A percentile compares a stretch with the other conserved stretches of the same genome.
Conservation (phyloP, 2,113 vertebrate genomes). For the Actinemys pallida region DNA sequence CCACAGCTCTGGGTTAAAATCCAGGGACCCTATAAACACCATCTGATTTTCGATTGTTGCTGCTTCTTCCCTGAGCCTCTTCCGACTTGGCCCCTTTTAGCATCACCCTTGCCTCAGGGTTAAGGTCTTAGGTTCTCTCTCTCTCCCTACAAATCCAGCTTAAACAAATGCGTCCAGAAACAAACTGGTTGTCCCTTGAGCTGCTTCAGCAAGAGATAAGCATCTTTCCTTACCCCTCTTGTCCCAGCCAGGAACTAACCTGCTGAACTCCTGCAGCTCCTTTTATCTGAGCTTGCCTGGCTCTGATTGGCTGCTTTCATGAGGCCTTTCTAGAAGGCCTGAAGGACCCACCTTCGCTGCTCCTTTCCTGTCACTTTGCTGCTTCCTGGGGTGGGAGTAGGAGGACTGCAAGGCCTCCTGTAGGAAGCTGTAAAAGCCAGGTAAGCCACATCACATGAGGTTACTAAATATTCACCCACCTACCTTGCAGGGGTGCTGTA, state of each 20-base stretch:
- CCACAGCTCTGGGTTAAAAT: not conserved
- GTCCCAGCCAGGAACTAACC: not conserved
- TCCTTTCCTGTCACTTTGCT: not conserved
- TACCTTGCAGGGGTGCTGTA: rapidly evolving
- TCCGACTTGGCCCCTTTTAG: not conserved
- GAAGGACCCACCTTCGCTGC: not conserved
- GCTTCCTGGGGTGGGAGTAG: not conserved
- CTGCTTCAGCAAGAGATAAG: not conserved
- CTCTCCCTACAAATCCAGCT: not conserved
- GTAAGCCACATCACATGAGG: not conserved
- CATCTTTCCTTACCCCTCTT: not conserved
- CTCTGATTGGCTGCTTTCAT: not conserved
- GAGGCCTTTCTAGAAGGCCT: not conserved
- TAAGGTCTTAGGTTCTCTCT: not conserved
- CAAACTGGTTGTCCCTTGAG: not conserved
- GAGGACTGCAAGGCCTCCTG: not conserved
- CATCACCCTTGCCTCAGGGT: not conserved
- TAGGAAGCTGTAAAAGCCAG: not conserved
- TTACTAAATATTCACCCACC: rapidly evolving
- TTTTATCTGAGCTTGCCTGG: not conserved
- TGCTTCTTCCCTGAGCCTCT: not conserved
- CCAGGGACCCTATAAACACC: not conserved
- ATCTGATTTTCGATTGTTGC: not conserved
- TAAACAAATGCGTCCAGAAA: not conserved
- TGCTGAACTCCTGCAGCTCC: not conserved